Conservation (phyloP, 2,888 invertebrate genomes). For the Habrosyne pyritoides region DNA sequence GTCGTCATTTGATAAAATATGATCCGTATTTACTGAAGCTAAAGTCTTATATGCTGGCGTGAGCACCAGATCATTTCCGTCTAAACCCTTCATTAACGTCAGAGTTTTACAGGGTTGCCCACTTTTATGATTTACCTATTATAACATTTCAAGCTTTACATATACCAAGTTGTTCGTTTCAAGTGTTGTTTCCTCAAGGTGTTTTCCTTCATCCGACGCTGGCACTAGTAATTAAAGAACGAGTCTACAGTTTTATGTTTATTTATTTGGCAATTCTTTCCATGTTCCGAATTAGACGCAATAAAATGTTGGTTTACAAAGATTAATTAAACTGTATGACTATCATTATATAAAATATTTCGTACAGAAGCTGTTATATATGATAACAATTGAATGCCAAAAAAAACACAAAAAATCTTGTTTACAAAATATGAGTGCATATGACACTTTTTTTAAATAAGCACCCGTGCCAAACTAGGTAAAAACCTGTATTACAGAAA, state of each 20-base stretch:
- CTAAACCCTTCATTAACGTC: not conserved
- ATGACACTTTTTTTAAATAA: too few species aligned
- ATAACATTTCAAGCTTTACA: not conserved
- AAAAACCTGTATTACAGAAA: too few species aligned
- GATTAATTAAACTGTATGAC: too few species aligned
- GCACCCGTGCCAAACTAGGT: too few species aligned
- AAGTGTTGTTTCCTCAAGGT: not conserved
- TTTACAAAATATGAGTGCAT: too few species aligned
- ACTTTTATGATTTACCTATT: not conserved
- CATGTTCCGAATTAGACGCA: not conserved
- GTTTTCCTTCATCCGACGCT: too few species aligned
- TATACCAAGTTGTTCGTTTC: not conserved
- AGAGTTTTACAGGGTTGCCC: not conserved
- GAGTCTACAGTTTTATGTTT: not conserved
- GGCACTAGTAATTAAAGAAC: not conserved
- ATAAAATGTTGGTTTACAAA: not conserved
- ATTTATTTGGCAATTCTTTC: not conserved
- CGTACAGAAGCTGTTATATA: too few species aligned
- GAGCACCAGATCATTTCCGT: not conserved
- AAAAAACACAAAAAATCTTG: too few species aligned
- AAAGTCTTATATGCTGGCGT: not conserved
- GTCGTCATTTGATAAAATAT: not conserved
- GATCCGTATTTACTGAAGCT: not conserved
- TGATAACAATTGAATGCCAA: too few species aligned
- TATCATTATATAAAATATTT: too few species aligned